phyloP scores from a whole-genome alignment of 2,797 vertebrate genomes.

The Leuciscus waleckii region DNA sequence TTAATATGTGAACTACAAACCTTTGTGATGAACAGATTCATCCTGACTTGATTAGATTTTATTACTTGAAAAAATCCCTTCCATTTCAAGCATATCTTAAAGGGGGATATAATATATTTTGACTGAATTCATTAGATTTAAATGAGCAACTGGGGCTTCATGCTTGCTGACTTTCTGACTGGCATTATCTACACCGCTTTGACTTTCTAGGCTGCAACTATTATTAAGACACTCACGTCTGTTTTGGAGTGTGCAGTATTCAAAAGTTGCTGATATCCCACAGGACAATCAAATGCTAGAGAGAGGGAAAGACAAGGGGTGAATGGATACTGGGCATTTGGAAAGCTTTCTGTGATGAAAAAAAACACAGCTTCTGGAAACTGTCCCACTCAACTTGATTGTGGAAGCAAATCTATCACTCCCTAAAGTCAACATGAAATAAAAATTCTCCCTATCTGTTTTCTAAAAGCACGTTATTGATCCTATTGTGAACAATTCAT shows the following conservation, averaged over 20 bases:
- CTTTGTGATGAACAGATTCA: background rate
- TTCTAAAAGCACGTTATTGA: background rate
- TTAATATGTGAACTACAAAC: background rate
- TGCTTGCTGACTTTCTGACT: slow-evolving; percentile 30
- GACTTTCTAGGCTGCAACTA: slow-evolving; percentile 32
- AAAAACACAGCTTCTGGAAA: slow-evolving; percentile 21
- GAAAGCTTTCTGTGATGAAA: slow-evolving; percentile 1
- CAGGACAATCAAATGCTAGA: slow-evolving; percentile 10
- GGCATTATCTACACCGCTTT: slow-evolving; percentile 20
- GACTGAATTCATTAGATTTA: slow-evolving; percentile 27
- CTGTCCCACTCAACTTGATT: background rate
- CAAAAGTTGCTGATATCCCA: slow-evolving; percentile 36
- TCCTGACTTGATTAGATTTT: slow-evolving; percentile 9
- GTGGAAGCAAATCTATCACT: background rate
- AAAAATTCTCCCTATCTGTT: background rate
- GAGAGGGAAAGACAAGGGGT: slow-evolving; percentile 13
- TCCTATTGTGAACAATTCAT: background rate
- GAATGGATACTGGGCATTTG: slow-evolving; percentile 13
- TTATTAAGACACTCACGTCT: slow-evolving; percentile 29
- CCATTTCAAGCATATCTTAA: slow-evolving; percentile 9
- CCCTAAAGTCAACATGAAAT: background rate
- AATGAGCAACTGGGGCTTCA: slow-evolving; percentile 23
- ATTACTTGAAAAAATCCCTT: background rate
- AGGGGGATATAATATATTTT: slow-evolving; percentile 10
- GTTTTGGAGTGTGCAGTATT: slow-evolving; percentile 33